These are phyloP conservation scores for Halyomorpha halys DNA, from an alignment of 1,140 invertebrate genomes.

Conservation along the genomic window DNA sequence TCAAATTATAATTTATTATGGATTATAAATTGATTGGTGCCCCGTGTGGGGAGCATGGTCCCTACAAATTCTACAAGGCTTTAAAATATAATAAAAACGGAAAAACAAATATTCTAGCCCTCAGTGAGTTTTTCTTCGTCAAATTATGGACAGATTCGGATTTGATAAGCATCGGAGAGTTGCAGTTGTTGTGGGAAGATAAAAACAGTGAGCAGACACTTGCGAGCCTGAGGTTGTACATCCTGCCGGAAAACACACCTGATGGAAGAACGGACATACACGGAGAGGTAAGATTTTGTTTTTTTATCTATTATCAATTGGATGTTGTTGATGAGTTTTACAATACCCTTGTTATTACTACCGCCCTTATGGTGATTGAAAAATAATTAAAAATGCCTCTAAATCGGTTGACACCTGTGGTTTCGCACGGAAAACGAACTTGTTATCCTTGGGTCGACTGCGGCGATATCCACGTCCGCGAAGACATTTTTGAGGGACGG, in stretches of 20 bases:
- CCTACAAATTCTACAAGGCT: slow-evolving; percentile 86
- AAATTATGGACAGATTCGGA: slow-evolving; percentile 78
- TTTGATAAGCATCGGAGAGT: slow-evolving; percentile 74
- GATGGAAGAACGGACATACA: slow-evolving; percentile 70
- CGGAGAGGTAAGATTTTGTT: slow-evolving; percentile 64
- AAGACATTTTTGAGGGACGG: no score
- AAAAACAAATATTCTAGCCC: slow-evolving; percentile 56
- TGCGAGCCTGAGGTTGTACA: slow-evolving; percentile 75
- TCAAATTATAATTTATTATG: slow-evolving; percentile 20
- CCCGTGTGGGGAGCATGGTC: slow-evolving; percentile 75
- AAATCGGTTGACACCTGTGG: slow-evolving; percentile 1
- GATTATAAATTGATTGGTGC: slow-evolving; percentile 63
- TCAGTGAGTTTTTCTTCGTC: slow-evolving; percentile 87
- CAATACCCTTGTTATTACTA: no score
- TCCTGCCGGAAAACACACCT: slow-evolving; percentile 86
- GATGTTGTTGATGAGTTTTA: no score
- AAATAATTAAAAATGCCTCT: neutral
- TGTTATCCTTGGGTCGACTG: neutral
- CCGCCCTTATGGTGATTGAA: neutral
- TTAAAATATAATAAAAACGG: slow-evolving; percentile 52
- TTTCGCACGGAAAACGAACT: slow-evolving; percentile 13
- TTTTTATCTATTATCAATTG: no score
- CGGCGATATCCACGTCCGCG: no score
- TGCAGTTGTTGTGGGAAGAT: slow-evolving; percentile 83
- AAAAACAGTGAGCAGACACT: slow-evolving; percentile 67